These are phyloP conservation scores for Araneus ventricosus DNA, from an alignment of 1,140 invertebrate species.

Conservation along the genomic window DNA sequence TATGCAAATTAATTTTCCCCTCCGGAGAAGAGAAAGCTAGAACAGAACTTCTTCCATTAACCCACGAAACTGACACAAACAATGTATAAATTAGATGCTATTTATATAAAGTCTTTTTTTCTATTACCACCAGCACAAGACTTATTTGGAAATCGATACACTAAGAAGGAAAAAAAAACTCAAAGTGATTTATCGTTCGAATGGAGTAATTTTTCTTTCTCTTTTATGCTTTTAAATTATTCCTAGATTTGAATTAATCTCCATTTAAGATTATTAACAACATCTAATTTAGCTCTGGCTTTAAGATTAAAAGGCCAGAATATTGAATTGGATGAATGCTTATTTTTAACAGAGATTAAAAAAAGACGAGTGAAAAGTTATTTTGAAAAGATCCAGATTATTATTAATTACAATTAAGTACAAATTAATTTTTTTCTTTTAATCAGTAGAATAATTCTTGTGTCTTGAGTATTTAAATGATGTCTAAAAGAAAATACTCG, in stretches of 20 bases:
- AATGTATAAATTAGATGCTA: slow-evolving; percentile 38
- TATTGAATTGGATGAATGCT: too few relatives aligned
- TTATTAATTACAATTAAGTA: too few relatives aligned
- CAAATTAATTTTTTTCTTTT: too few relatives aligned
- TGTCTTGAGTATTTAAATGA: too few relatives aligned
- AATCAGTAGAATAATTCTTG: too few relatives aligned
- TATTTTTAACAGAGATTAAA: too few relatives aligned
- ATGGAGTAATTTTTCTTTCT: neutral
- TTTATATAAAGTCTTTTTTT: slow-evolving; percentile 34
- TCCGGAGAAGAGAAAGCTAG: neutral
- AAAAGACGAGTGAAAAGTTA: too few relatives aligned
- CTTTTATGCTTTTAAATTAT: neutral
- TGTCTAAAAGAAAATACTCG: too few relatives aligned
- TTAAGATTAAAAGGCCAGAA: neutral
- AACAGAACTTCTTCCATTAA: neutral
- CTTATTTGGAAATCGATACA: slow-evolving; percentile 8
- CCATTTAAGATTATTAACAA: neutral
- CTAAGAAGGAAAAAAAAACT: neutral
- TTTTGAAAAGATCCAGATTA: too few relatives aligned
- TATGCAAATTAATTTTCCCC: slow-evolving; percentile 6
- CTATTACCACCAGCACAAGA: neutral
- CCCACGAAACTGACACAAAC: neutral
- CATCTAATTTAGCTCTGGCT: neutral
- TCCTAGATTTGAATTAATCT: neutral
- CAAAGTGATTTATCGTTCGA: neutral